Base-by-base conservation (phyloP, 2,113 vertebrate genomes). In the Cyrtonyx montezumae region DNA sequence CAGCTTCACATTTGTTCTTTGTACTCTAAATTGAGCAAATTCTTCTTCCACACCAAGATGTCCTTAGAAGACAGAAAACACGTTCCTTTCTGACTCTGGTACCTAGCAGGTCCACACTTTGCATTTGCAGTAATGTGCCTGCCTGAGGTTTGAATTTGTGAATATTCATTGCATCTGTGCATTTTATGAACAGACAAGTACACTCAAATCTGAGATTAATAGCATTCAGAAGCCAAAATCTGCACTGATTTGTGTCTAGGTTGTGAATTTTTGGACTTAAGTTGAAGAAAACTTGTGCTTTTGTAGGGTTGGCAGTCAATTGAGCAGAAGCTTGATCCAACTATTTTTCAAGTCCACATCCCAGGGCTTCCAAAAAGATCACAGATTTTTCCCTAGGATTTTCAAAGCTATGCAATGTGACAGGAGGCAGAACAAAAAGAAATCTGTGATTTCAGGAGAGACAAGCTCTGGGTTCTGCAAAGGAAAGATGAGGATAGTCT, bases 181-280 rank as follows among this genome's bases (percentile, higher is more conserved):
- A 0, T 68, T 55, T 8, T 34, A 3, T 21, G 4, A 28, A 23
- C 15, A 59, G 8, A 23, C 9, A 65, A 6, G 6, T 56, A 11
- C 21, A 13, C 43, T 67, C 66, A 19, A 58, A 36, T 78, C 70
- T 21, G 12, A 55, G 28, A 13, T 14, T 37, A 22, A 46, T 73
- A 42, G 32, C 18, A 11, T 80, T 77, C 30, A 42, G 58, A 84
- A 81, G 9, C 21, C 25, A 46, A 2, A 13, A 6, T 59, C 34
- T 76, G 79, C 30, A 65, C 23, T 65, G 15, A 1, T 55, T 13
- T 13, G 0, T 11, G 0, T 51, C 18, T 62, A n/a, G 18, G 2
- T 22, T 82, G 20, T 78, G n/a, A 58, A 10, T 70, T n/a, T 37
- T 66, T 1, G 3, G 42, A 71, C 13, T 8, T 65, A 53, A 40